A percentile compares a stretch with the other conserved stretches of the same genome.
These are phyloP conservation scores for Glaucomys volans DNA, from an alignment of 2,113 vertebrate genomes.

Conservation along the genomic window DNA sequence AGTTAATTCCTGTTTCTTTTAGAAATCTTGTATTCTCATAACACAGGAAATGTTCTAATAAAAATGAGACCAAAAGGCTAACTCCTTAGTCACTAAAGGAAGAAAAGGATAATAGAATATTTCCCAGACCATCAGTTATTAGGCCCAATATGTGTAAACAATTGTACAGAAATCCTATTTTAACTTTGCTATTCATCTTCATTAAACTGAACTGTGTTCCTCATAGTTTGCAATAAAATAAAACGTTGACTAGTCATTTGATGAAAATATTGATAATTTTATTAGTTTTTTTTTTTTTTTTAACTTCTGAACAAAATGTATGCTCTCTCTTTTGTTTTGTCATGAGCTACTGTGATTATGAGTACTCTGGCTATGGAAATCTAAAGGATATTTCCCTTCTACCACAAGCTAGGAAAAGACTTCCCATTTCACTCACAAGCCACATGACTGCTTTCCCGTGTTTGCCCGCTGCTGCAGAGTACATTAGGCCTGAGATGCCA, in stretches of 20 bases:
- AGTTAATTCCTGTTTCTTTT: slow-evolving; percentile 6
- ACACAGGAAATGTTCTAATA: background rate
- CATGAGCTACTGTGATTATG: slow-evolving; percentile 45
- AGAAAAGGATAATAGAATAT: background rate
- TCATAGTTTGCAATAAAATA: background rate
- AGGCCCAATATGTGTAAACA: background rate
- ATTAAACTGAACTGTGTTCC: background rate
- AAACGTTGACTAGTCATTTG: background rate
- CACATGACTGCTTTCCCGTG: slow-evolving; percentile 49
- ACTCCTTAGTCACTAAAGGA: background rate
- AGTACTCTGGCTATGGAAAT: slow-evolving; percentile 42
- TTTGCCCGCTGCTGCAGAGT: slow-evolving; percentile 54
- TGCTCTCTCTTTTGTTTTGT: slow-evolving; percentile 24
- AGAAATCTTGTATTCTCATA: background rate
- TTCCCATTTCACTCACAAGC: slow-evolving; percentile 62
- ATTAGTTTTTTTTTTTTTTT: background rate
- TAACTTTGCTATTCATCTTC: slow-evolving; percentile 41
- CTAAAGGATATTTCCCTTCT: slow-evolving; percentile 54
- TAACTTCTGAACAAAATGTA: slow-evolving; percentile 65
- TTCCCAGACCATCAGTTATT: background rate
- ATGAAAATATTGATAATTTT: slow-evolving; percentile 32
- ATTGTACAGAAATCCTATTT: slow-evolving; percentile 6
- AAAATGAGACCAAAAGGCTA: background rate
- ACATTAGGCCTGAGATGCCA: slow-evolving; percentile 85
- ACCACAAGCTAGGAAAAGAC: background rate